Conservation (phyloP, 53 echinoderm and acorn worm species). For the Glandiceps talaboti region DNA sequence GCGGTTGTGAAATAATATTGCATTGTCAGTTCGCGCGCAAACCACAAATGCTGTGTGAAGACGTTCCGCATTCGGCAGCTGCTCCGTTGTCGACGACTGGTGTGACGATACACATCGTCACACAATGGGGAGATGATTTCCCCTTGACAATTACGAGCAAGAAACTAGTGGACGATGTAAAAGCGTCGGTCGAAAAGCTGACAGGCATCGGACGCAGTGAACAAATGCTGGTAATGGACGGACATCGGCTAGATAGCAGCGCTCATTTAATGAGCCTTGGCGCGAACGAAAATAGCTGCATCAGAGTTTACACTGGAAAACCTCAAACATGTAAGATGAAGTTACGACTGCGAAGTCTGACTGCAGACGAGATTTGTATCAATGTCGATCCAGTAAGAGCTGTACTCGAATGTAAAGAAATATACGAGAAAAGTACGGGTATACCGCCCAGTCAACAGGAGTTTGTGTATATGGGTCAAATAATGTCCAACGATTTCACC, state of each 20-base stretch:
- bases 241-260: not conserved
- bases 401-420: not conserved
- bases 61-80: not conserved
- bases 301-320: not conserved
- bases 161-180: not conserved
- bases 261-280: not conserved
- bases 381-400: not conserved
- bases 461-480: not conserved
- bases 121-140: not conserved
- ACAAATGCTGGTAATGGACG: not conserved
- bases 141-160: not conserved
- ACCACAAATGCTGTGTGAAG: not conserved
- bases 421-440: not conserved
- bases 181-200: not conserved
- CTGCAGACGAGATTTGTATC: not conserved
- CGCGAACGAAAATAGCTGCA: not conserved
- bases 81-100: not conserved
- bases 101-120: not conserved
- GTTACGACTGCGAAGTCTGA: not conserved
- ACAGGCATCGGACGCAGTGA: not conserved
- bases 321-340: not conserved
- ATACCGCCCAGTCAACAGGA: not conserved
- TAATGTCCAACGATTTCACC: not conserved
- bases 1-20: no score
- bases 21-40: not conserved